These are phyloP conservation scores for Drosophila littoralis DNA, from an alignment of 1,140 invertebrate genomes.

Conservation along the genomic window DNA sequence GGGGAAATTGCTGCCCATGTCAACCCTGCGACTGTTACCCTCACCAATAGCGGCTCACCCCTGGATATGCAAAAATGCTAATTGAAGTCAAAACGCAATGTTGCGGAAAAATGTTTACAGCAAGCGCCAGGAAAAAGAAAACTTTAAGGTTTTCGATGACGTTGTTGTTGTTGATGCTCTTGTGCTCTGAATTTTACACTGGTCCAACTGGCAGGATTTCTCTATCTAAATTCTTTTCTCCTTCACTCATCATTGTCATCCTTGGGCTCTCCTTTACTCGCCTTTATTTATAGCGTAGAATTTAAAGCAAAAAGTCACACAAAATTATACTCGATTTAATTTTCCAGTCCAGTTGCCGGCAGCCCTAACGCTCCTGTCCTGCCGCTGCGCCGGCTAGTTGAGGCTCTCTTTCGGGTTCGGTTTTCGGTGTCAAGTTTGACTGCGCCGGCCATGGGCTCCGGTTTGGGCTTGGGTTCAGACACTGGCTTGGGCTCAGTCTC, in stretches of 20 bases:
- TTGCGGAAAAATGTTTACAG: slow-evolving; percentile 77
- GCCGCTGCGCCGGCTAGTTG: slow-evolving; percentile 11
- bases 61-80: slow-evolving; percentile 65
- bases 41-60: background rate
- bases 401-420: slow-evolving; percentile 37
- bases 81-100: slow-evolving; percentile 79
- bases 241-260: slow-evolving; percentile 26
- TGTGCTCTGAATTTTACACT: slow-evolving; percentile 45
- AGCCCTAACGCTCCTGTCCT: slow-evolving; percentile 4
- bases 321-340: slow-evolving; percentile 83
- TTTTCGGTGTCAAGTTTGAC: slow-evolving; percentile 66
- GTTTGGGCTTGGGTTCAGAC: slow-evolving; percentile 12
- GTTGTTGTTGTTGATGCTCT: slow-evolving; percentile 28
- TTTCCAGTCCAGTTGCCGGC: slow-evolving; percentile 75
- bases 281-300: slow-evolving; percentile 58
- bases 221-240: slow-evolving; percentile 2
- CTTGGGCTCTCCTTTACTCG: slow-evolving; percentile 15
- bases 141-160: slow-evolving; percentile 58
- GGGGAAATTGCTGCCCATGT: slow-evolving; percentile 46
- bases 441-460: slow-evolving; percentile 23
- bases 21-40: slow-evolving; percentile 4
- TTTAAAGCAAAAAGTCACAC: slow-evolving; percentile 72
- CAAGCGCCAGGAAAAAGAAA: slow-evolving; percentile 39
- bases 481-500: slow-evolving; percentile 42
- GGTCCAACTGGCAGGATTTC: slow-evolving; percentile 28